phyloP scores from a whole-genome alignment of 2,113 vertebrate species.

The Ascaphus truei region DNA sequence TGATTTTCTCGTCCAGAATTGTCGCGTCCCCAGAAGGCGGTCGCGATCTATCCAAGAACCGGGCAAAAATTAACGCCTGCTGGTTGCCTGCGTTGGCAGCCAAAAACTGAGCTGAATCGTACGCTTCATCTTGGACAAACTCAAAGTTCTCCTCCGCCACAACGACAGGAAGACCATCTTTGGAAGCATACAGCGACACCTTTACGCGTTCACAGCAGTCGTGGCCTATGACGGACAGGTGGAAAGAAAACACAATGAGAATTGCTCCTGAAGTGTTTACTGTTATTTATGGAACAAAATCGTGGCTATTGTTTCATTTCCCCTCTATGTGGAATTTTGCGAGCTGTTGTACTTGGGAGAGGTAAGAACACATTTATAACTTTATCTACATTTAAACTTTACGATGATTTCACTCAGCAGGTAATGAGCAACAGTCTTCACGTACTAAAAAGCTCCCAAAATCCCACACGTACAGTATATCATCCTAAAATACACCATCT shows the following conservation, averaged over 20 bases:
- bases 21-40: conserved; percentile 79
- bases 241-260: not conserved
- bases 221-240: conserved; percentile 68
- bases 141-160: conserved; percentile 76
- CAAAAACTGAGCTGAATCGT: conserved; percentile 89
- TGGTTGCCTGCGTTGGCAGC: conserved; percentile 79
- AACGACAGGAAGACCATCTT: conserved; percentile 57
- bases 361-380: too few species aligned
- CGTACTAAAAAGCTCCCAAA: too few species aligned
- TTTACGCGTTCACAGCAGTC: conserved; percentile 87
- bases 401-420: too few species aligned
- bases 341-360: too few species aligned
- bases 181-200: conserved; percentile 77
- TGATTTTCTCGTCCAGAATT: conserved; percentile 80
- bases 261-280: too few species aligned
- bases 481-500: too few species aligned
- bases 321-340: too few species aligned
- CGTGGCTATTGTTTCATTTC: too few species aligned
- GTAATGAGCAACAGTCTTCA: too few species aligned
- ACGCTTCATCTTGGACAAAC: conserved; percentile 88
- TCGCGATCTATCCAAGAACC: conserved; percentile 79
- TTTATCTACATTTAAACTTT: too few species aligned
- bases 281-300: too few species aligned
- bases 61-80: conserved; percentile 78
- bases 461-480: too few species aligned